Evolutionary conservation across 2,797 vertebrate genomes (phyloP).

Genomic region (Sebastes iracundus): DNA sequence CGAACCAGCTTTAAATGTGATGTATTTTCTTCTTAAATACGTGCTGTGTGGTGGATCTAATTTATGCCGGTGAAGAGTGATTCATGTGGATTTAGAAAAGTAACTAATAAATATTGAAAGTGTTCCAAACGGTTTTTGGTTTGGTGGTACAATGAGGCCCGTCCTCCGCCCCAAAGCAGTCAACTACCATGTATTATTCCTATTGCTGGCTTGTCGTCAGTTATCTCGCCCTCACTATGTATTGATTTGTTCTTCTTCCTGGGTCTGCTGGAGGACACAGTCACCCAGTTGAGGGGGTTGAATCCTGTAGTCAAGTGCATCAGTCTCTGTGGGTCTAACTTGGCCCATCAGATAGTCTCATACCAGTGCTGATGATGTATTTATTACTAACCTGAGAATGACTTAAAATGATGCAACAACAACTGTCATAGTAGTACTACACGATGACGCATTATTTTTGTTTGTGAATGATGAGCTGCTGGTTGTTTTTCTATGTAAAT

Average conservation of each 20-base stretch:
- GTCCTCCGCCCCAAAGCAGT: background rate
- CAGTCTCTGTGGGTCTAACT: background rate
- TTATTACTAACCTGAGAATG: conserved; percentile 4
- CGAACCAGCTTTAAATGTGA: no score
- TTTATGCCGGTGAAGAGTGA: no score
- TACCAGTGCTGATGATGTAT: conserved; percentile 13
- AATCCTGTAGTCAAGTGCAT: conserved; percentile 1
- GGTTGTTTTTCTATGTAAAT: background rate
- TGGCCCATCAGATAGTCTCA: background rate
- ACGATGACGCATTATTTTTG: background rate
- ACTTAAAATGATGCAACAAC: background rate
- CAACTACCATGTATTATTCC: background rate
- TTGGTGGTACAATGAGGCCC: background rate
- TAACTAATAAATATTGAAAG: no score
- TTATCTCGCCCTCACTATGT: background rate
- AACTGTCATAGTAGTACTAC: background rate
- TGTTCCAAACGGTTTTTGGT: background rate
- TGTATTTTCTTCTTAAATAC: no score
- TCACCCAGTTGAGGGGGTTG: background rate
- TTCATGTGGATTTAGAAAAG: no score
- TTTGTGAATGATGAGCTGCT: conserved; percentile 21
- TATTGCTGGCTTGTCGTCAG: background rate
- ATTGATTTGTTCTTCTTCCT: conserved; percentile 21
- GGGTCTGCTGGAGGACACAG: conserved; percentile 15
- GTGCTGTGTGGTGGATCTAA: no score